A percentile compares a stretch with the other conserved stretches of the same genome.
These are phyloP conservation scores for Montipora efflorescens DNA, from an alignment of 64 coral and sea anemone genomes.

Conservation along the genomic window DNA sequence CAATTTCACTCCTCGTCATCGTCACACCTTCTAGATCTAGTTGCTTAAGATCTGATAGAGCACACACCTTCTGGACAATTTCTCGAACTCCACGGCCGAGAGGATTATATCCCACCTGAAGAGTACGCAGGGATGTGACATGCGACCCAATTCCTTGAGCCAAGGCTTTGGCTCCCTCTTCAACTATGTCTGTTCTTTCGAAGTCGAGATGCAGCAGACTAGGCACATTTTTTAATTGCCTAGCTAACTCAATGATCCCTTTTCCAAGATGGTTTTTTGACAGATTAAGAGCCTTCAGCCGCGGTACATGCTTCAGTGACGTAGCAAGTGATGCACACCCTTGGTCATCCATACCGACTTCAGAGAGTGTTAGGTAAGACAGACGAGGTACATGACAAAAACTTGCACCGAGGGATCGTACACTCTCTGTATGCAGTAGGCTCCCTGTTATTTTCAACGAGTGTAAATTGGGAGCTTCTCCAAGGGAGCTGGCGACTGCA, in stretches of 20 bases:
- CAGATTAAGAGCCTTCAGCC: not conserved
- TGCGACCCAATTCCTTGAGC: not conserved
- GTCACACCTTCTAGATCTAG: conserved; percentile 4
- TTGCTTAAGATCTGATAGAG: not conserved
- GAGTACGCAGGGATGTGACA: not conserved
- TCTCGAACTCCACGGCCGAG: not conserved
- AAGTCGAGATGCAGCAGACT: not conserved
- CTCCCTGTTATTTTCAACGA: not conserved
- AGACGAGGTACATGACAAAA: not conserved
- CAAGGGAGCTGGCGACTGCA: not conserved
- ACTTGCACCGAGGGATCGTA: not conserved
- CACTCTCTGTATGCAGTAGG: not conserved
- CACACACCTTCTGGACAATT: not conserved
- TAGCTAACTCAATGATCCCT: conserved; percentile 4
- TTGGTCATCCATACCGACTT: conserved; percentile 7
- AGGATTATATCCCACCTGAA: not conserved
- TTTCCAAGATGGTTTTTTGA: not conserved
- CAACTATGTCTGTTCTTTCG: not conserved
- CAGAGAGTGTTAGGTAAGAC: not conserved
- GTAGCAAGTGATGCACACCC: not conserved
- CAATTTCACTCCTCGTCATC: conserved; percentile 4
- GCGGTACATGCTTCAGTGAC: not conserved
- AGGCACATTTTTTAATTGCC: not conserved
- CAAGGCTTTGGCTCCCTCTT: not conserved
- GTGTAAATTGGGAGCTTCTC: not conserved